A percentile compares a stretch with the other conserved stretches of the same genome.
Evolutionary conservation across 2,888 invertebrate genomes (phyloP).

Genomic region (Epirrhoe alternata): DNA sequence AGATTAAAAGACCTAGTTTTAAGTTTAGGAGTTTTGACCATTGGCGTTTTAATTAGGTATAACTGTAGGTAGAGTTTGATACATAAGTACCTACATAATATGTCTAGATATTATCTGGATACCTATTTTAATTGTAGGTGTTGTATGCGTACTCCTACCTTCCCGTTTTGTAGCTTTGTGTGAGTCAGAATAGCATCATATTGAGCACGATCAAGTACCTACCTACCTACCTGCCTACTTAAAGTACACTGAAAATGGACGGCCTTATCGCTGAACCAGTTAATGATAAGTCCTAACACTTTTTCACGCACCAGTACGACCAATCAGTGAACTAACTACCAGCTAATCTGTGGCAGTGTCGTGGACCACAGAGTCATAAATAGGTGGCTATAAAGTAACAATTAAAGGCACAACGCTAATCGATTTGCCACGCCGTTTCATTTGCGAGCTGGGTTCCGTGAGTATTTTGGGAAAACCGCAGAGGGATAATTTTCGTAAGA

Average conservation of each 20-base stretch:
- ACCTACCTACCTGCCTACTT: not conserved
- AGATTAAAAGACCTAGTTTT: too few species aligned
- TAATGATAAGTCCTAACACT: not conserved
- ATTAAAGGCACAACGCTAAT: slow-evolving; percentile 23
- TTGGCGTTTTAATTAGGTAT: too few species aligned
- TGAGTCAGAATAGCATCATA: not conserved
- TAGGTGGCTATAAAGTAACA: slow-evolving; percentile 24
- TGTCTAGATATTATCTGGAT: too few species aligned
- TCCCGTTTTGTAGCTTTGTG: too few species aligned
- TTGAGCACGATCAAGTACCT: not conserved
- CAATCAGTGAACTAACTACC: slow-evolving; percentile 18
- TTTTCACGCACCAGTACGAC: slow-evolving; percentile 6
- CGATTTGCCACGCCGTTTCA: slow-evolving; percentile 31
- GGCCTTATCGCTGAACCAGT: too few species aligned
- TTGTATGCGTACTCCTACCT: too few species aligned
- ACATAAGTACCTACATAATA: too few species aligned
- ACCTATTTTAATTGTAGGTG: too few species aligned
- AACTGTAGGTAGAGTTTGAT: too few species aligned
- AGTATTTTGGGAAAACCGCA: slow-evolving; percentile 9
- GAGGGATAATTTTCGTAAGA: not conserved
- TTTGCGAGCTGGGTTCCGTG: slow-evolving; percentile 28
- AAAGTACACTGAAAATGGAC: too few species aligned
- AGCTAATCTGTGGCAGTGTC: slow-evolving; percentile 12
- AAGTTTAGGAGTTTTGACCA: too few species aligned
- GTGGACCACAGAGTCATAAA: slow-evolving; percentile 7